phyloP scores from a whole-genome alignment of 2,888 invertebrate genomes.

The Rotaria macrura region DNA sequence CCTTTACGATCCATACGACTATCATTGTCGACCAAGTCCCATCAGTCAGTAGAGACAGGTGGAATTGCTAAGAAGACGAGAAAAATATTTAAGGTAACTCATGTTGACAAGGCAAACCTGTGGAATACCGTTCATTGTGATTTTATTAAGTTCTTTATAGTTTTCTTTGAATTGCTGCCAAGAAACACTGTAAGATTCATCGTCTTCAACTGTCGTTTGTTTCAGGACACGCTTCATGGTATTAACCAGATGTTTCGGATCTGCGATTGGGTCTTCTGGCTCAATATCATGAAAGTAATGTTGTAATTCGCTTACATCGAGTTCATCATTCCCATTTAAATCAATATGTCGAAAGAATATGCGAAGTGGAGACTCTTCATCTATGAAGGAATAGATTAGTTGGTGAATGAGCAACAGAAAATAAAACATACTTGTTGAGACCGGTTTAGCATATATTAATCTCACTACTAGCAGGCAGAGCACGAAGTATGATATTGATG shows the following conservation, averaged over 20 bases:
- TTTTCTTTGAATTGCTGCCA: neutral
- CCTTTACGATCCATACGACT: neutral
- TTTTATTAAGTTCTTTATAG: neutral
- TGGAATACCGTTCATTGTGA: neutral
- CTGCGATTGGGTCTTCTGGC: neutral
- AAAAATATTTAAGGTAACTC: no score
- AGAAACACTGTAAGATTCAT: neutral
- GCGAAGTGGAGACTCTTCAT: neutral
- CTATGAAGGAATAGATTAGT: neutral
- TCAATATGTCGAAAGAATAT: neutral
- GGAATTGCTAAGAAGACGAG: neutral
- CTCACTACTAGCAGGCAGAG: neutral
- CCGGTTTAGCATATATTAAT: neutral
- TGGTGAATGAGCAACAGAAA: neutral
- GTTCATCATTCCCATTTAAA: neutral
- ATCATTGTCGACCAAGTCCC: neutral
- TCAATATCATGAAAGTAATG: neutral
- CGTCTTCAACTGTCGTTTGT: neutral
- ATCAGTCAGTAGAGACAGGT: neutral
- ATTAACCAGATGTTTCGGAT: neutral
- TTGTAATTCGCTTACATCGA: neutral
- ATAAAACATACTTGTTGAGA: neutral
- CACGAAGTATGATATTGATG: neutral
- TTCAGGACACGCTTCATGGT: neutral
- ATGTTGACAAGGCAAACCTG: neutral